Evolutionary conservation across 2,888 invertebrate species (phyloP).

Genomic region (Drosophila paranaensis): DNA sequence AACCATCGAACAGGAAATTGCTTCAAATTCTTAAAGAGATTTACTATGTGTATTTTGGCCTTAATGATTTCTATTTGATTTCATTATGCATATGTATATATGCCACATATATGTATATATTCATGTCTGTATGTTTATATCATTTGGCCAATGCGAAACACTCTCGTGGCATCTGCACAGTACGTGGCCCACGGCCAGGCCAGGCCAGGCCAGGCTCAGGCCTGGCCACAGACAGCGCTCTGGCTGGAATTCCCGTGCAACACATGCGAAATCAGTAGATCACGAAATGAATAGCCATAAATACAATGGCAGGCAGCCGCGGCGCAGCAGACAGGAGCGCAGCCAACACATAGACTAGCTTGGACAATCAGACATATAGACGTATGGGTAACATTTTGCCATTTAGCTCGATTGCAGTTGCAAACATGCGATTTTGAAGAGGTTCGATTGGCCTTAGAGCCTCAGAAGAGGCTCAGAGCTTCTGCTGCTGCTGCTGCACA

Average conservation of each 20-base stretch:
- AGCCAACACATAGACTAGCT: constrained; percentile 26
- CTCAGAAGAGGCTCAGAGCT: constrained; percentile 28
- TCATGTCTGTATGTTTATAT: constrained; percentile 30
- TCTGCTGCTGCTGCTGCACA: constrained; percentile 8
- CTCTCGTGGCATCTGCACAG: constrained; percentile 50
- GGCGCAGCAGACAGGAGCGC: constrained; percentile 38
- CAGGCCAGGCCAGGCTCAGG: constrained; percentile 64
- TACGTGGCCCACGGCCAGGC: constrained; percentile 70
- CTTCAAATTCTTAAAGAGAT: constrained; percentile 78
- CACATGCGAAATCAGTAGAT: constrained; percentile 80
- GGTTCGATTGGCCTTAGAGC: constrained; percentile 74
- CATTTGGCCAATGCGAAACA: constrained; percentile 45
- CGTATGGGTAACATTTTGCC: constrained; percentile 78
- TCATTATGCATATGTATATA: constrained; percentile 46
- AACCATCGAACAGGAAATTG: constrained; percentile 82
- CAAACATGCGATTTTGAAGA: constrained; percentile 81
- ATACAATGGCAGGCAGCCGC: constrained; percentile 69
- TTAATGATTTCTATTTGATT: constrained; percentile 79
- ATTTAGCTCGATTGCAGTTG: constrained; percentile 80
- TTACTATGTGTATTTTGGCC: constrained; percentile 75
- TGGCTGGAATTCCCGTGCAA: constrained; percentile 76
- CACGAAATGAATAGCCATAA: constrained; percentile 78
- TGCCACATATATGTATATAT: neutral
- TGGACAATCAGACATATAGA: constrained; percentile 57
- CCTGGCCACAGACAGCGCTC: constrained; percentile 28